These are phyloP conservation scores for Eilema caniola DNA, from an alignment of 2,888 invertebrate species.

Conservation along the genomic window DNA sequence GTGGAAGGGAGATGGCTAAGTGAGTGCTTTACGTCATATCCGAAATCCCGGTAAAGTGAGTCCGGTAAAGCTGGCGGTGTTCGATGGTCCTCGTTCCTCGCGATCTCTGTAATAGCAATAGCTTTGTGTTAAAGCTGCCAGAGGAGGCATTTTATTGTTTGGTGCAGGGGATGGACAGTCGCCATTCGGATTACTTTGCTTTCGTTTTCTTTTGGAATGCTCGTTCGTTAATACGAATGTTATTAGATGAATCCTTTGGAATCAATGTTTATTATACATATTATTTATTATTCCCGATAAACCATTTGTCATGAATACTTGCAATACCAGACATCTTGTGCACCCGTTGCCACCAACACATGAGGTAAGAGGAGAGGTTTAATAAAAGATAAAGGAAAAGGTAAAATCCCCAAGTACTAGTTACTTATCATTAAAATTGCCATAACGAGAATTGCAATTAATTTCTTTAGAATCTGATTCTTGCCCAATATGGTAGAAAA, in stretches of 20 bases:
- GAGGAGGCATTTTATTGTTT: constrained; percentile 72
- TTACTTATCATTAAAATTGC: too few relatives aligned
- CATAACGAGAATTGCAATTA: too few relatives aligned
- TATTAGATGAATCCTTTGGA: neutral
- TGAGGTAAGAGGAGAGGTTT: too few relatives aligned
- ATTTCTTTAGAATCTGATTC: too few relatives aligned
- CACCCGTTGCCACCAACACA: too few relatives aligned
- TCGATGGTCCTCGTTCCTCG: constrained; percentile 80
- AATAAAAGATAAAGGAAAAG: too few relatives aligned
- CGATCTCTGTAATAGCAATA: constrained; percentile 86
- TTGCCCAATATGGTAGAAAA: too few relatives aligned
- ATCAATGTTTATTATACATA: too few relatives aligned
- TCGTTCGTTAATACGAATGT: neutral
- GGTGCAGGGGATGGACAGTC: constrained; percentile 66
- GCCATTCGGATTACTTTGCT: neutral
- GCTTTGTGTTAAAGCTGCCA: constrained; percentile 85
- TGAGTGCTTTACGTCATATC: constrained; percentile 87
- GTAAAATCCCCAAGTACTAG: too few relatives aligned
- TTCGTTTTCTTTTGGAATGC: neutral
- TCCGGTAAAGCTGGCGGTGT: constrained; percentile 80
- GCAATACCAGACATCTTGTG: too few relatives aligned
- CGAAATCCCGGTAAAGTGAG: constrained; percentile 86
- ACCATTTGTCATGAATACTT: too few relatives aligned
- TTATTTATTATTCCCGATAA: too few relatives aligned
- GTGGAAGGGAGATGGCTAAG: constrained; percentile 69